Evolutionary conservation across 2,113 vertebrate species (phyloP).

Genomic region (Anguilla rostrata): DNA sequence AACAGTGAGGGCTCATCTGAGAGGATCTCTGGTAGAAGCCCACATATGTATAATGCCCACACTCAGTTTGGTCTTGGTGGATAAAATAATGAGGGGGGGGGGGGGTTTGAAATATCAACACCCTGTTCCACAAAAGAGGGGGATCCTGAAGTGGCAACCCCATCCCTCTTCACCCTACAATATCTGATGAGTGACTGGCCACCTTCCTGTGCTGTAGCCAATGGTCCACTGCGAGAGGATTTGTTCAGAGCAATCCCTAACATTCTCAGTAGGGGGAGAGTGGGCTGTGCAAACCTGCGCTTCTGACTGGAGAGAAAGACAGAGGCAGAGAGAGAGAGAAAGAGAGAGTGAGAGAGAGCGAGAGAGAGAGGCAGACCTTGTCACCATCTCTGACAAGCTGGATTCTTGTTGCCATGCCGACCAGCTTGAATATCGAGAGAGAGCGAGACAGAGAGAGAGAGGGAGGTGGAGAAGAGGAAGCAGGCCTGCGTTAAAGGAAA

Average conservation of each 20-base stretch:
- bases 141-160: background rate
- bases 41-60: background rate
- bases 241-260: background rate
- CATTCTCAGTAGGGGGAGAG: background rate
- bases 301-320: background rate
- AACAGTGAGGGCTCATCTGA: background rate
- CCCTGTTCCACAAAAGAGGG: background rate
- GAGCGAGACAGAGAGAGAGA: background rate
- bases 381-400: background rate
- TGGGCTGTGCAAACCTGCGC: background rate
- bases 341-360: background rate
- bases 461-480: background rate
- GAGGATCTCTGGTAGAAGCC: background rate
- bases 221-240: background rate
- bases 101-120: background rate
- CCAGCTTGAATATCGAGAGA: background rate
- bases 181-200: background rate
- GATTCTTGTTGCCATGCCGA: conserved; percentile 23
- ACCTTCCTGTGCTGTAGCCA: background rate
- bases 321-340: background rate
- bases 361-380: background rate
- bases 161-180: too few species aligned
- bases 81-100: background rate
- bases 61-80: background rate
- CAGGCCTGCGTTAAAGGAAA: background rate